These are phyloP conservation scores for Myiopsitta monachus DNA, from an alignment of 2,113 vertebrate species.

Conservation along the genomic window DNA sequence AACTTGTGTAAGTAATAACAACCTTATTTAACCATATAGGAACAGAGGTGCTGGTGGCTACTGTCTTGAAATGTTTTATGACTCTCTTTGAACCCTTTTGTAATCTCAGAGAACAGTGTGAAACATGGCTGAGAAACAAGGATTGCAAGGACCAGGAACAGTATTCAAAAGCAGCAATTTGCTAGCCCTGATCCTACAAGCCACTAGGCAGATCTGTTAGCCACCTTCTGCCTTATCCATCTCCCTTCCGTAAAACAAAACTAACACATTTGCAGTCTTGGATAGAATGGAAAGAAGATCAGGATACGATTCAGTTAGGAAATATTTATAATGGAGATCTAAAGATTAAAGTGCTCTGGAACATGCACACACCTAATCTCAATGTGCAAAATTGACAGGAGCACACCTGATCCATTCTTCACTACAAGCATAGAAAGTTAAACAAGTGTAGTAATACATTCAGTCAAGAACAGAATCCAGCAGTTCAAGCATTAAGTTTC, in stretches of 20 bases:
- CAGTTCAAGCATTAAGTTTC: not conserved
- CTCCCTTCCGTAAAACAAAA: not conserved
- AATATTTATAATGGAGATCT: not conserved
- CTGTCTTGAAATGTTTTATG: not conserved
- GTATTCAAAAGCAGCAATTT: not conserved
- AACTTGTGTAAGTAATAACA: not conserved
- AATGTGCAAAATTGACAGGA: fast-evolving
- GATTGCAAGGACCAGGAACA: not conserved
- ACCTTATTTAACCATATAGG: not conserved
- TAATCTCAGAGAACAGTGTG: not conserved
- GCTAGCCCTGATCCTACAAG: not conserved
- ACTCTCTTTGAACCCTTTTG: not conserved
- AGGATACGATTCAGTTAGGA: not conserved
- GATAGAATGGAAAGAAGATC: not conserved
- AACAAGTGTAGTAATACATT: not conserved
- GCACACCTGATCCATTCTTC: not conserved
- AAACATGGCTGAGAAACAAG: not conserved
- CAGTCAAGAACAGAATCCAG: not conserved
- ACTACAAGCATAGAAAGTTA: not conserved
- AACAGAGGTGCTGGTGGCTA: not conserved
- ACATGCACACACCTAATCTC: not conserved
- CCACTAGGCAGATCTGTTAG: not conserved
- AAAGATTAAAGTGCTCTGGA: not conserved
- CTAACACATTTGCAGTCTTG: not conserved
- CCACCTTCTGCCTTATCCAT: not conserved